These are phyloP conservation scores for Dendrolimus punctatus DNA, from an alignment of 1,140 invertebrate species.

Conservation along the genomic window DNA sequence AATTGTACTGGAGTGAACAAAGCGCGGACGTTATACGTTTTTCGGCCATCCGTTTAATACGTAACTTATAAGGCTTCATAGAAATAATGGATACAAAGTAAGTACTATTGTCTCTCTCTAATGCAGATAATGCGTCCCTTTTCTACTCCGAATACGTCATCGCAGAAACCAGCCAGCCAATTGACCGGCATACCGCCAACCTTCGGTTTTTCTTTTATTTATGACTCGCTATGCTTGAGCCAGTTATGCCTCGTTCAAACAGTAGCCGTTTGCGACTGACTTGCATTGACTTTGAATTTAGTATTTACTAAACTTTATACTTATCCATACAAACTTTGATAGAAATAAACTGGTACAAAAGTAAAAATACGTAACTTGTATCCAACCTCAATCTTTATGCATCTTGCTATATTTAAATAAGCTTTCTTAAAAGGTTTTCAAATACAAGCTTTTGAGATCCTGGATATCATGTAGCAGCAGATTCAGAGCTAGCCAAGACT, in stretches of 20 bases:
- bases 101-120: conserved; percentile 25
- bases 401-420: too few relatives aligned
- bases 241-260: conserved; percentile 55
- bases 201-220: conserved; percentile 72
- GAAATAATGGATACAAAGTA: conserved; percentile 51
- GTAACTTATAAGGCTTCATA: conserved; percentile 61
- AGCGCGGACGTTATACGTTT: conserved; percentile 60
- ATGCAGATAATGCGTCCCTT: conserved; percentile 24
- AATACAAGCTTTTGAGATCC: too few relatives aligned
- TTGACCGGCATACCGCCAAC: conserved; percentile 70
- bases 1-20: conserved; percentile 52
- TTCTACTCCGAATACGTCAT: conserved; percentile 55
- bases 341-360: too few relatives aligned
- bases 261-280: conserved; percentile 9
- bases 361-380: too few relatives aligned
- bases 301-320: too few relatives aligned
- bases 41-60: conserved; percentile 57
- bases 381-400: too few relatives aligned
- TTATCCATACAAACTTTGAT: too few relatives aligned
- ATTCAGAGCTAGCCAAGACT: too few relatives aligned
- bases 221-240: conserved; percentile 61
- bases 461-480: too few relatives aligned
- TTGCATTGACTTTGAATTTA: conserved; percentile 1
- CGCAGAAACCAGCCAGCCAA: conserved; percentile 67
- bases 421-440: too few relatives aligned